Evolutionary conservation across 2,888 invertebrate species (phyloP).

Genomic region (Acanthopleura granulata): DNA sequence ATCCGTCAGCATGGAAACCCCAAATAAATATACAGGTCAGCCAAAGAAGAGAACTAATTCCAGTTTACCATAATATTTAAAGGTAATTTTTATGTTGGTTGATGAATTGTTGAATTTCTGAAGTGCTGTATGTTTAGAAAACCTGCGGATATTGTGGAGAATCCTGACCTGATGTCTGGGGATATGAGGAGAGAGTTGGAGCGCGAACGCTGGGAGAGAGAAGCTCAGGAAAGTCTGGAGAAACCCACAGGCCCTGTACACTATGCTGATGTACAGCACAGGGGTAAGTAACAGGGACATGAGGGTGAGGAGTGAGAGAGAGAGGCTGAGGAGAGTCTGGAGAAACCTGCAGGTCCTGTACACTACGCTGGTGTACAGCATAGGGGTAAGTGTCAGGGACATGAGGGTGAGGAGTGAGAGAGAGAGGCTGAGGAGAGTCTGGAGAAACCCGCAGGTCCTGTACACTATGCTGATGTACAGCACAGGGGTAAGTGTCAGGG

Average conservation of each 20-base stretch:
- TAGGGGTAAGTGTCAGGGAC: slow-evolving; percentile 83
- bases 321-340: slow-evolving; percentile 75
- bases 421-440: slow-evolving; percentile 76
- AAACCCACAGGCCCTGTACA: slow-evolving; percentile 79
- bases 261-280: slow-evolving; percentile 92
- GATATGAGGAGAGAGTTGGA: slow-evolving; percentile 73
- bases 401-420: slow-evolving; percentile 88
- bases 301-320: slow-evolving; percentile 86
- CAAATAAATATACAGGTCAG: too few species aligned
- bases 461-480: slow-evolving; percentile 92
- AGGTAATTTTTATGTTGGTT: too few species aligned
- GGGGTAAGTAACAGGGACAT: slow-evolving; percentile 84
- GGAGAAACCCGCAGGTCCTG: slow-evolving; percentile 74
- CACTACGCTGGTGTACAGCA: slow-evolving; percentile 94
- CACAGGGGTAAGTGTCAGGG: slow-evolving; percentile 86
- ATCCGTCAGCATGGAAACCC: too few species aligned
- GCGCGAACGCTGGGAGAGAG: slow-evolving; percentile 87
- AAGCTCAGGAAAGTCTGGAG: slow-evolving; percentile 73
- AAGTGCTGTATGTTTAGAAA: too few species aligned
- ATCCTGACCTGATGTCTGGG: slow-evolving; percentile 73
- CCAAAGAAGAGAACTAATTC: too few species aligned
- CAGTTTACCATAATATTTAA: too few species aligned
- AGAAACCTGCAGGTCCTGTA: slow-evolving; percentile 75
- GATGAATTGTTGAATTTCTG: too few species aligned
- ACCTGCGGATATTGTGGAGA: background rate